Evolutionary conservation across 2,888 invertebrate genomes (phyloP).

Genomic region (Selenia dentaria): DNA sequence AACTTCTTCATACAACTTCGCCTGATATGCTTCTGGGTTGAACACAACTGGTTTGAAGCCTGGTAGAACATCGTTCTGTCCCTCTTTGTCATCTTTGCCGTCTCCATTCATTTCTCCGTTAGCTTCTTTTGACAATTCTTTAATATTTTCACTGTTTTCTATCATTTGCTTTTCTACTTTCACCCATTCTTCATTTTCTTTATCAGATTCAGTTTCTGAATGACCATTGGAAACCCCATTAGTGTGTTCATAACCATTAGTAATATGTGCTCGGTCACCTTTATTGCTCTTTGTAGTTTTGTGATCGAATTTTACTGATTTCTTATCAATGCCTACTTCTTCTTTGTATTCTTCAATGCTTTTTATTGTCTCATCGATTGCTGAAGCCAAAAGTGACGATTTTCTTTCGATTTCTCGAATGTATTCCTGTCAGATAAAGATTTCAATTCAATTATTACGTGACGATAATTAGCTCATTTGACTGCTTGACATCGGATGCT

Average conservation of each 20-base stretch:
- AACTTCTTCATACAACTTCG: conserved; percentile 16
- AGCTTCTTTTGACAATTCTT: neutral
- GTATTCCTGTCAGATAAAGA: conserved; percentile 61
- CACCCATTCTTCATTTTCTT: conserved; percentile 1
- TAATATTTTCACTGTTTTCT: neutral
- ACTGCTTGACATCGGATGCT: too few species aligned
- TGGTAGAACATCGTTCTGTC: neutral
- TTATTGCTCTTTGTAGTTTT: neutral
- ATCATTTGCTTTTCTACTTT: neutral
- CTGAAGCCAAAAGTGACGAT: conserved; percentile 70
- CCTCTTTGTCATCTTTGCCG: neutral
- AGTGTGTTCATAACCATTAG: neutral
- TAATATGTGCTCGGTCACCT: conserved; percentile 3
- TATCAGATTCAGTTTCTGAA: conserved; percentile 1
- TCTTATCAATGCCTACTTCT: conserved; percentile 60
- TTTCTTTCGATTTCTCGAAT: conserved; percentile 70
- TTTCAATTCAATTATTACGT: too few species aligned
- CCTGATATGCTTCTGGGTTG: conserved; percentile 36
- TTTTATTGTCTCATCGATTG: conserved; percentile 72
- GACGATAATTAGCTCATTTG: too few species aligned
- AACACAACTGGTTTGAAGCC: conserved; percentile 33
- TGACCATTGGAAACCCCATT: conserved; percentile 6
- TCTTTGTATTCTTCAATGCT: conserved; percentile 76
- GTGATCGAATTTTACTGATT: neutral
- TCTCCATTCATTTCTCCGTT: neutral